Evolutionary conservation across 2,797 vertebrate genomes (phyloP), one percentile per base, ranked within the genome.

Genomic region (Perodicticus potto): DNA sequence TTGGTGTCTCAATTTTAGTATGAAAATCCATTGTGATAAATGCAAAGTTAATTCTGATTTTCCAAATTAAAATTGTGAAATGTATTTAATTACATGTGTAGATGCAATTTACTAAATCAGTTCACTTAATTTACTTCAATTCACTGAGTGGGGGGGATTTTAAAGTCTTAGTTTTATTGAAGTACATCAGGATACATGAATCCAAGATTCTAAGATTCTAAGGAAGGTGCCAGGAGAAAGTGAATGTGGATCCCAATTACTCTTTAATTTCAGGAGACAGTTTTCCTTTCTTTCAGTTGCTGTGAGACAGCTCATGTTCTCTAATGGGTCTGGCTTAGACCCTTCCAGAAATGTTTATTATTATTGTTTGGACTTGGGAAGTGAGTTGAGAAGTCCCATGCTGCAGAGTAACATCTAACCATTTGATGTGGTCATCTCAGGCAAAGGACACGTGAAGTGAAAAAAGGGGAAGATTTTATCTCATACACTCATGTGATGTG

Each of bases 21-120:
- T 2, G 1, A 63, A 94, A 87, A 89, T 9, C 37, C 70, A 45
- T 63, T 96, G 76, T 93, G 55, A 81, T 95, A 95, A 97, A 93
- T 40, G 45, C 1, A 29, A 97, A 97, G 95, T 78, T 69, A 92
- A 86, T 82, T 81, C 25, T 87, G 96, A 92, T 89, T 97, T 87
- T 78, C n/a, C 55, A 34, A 91, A 81, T 29, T 73, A 95, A n/a
- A n/a, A 88, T 85, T 61, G 74, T 40, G 80, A 86, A 94, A 65
- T 10, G 57, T 25, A 82, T 97, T 96, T 96, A 88, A 92, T 92
- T 92, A 96, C 90, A 84, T 65, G 3, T 23, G 72, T 86, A 49
- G 63, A 72, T 80, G 59, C 37, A 95, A 87, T 81, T 80, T 96
- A 57, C 4, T 27, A 32, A 95, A 84, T 37, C 1, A 96, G 43